Conservation (phyloP, 2,888 invertebrate species). For the Pollenia labialis region DNA sequence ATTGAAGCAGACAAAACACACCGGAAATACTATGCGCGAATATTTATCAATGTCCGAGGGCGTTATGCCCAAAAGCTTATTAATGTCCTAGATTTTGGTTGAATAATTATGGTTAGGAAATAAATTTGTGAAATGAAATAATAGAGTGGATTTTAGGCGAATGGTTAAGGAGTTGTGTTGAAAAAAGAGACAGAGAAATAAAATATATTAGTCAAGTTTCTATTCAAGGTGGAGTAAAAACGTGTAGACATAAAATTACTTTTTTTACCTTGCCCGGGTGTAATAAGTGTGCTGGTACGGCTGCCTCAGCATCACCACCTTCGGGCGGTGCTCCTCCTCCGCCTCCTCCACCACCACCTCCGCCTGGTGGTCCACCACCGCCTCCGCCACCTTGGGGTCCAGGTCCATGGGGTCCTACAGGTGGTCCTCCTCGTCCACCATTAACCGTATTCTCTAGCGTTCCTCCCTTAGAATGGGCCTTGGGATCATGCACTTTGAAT, state of each 20-base stretch:
- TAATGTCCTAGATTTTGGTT: constrained; percentile 88
- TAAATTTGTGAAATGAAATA: neutral
- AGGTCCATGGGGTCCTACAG: constrained; percentile 86
- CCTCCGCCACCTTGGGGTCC: constrained; percentile 82
- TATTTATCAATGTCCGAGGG: constrained; percentile 99
- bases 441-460: constrained; percentile 96
- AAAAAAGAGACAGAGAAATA: constrained; percentile 54
- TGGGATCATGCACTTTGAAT: constrained; percentile 97
- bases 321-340: constrained; percentile 85
- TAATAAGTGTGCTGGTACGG: constrained; percentile 89
- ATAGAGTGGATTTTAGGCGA: neutral
- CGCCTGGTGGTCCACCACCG: constrained; percentile 84
- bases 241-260: constrained; percentile 79
- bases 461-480: constrained; percentile 96
- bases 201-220: constrained; percentile 68
- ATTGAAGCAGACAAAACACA: constrained; percentile 99
- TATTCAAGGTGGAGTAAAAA: constrained; percentile 52
- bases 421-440: constrained; percentile 88
- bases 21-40: constrained; percentile 98
- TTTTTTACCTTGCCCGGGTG: constrained; percentile 92
- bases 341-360: constrained; percentile 77
- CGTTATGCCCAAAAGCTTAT: constrained; percentile 95
- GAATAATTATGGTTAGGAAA: constrained; percentile 22
- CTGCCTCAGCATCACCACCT: constrained; percentile 82
- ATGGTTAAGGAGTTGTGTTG: neutral